These are phyloP conservation scores for Listronotus bonariensis DNA, from an alignment of 1,140 invertebrate genomes.

Conservation along the genomic window DNA sequence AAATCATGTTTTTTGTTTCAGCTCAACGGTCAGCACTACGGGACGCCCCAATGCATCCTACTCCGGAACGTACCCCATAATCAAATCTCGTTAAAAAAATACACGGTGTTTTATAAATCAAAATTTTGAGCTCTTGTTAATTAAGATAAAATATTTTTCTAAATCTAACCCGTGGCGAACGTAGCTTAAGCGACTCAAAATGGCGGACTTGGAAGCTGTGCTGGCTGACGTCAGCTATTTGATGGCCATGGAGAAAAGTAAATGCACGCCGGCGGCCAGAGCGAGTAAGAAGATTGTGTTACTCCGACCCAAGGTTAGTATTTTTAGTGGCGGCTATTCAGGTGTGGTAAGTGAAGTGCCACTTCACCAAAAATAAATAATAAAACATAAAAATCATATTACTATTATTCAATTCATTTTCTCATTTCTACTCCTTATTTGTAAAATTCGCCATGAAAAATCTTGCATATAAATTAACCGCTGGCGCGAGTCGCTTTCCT, in stretches of 20 bases:
- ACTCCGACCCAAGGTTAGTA: constrained; percentile 95
- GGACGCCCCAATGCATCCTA: neutral
- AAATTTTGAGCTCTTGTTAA: neutral
- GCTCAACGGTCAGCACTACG: neutral
- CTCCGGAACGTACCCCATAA: neutral
- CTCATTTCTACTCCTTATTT: too few relatives aligned
- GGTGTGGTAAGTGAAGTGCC: too few relatives aligned
- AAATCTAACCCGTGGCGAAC: too few relatives aligned
- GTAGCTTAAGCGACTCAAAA: constrained; percentile 60
- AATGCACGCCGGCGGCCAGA: constrained; percentile 97
- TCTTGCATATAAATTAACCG: too few relatives aligned
- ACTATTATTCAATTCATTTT: too few relatives aligned
- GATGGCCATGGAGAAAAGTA: constrained; percentile 99
- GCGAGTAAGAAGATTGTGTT: constrained; percentile 99
- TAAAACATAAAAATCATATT: too few relatives aligned
- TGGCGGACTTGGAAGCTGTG: constrained; percentile 99
- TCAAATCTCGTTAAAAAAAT: neutral
- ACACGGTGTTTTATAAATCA: neutral
- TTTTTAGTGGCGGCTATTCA: too few relatives aligned
- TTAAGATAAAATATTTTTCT: neutral
- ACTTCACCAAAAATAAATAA: too few relatives aligned
- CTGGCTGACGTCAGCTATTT: constrained; percentile 99
- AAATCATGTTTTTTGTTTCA: constrained; percentile 2
- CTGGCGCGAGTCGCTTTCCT: too few relatives aligned
- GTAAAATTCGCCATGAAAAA: too few relatives aligned